Conservation (phyloP, 2,888 invertebrate genomes). For the Tetropium fuscum region DNA sequence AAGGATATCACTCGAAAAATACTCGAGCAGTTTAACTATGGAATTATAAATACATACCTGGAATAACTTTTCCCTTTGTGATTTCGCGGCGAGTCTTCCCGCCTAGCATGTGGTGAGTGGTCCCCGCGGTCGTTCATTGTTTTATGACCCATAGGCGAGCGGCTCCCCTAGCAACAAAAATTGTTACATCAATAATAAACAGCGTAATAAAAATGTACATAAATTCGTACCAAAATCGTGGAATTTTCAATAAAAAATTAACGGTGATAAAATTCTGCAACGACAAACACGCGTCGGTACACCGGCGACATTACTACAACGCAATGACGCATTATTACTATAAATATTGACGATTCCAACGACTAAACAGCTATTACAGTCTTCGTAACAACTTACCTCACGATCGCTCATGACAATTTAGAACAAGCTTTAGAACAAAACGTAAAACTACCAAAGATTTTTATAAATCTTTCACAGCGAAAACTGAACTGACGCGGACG, state of each 20-base stretch:
- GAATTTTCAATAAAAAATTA: not conserved
- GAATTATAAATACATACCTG: slow-evolving; percentile 52
- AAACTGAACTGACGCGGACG: not conserved
- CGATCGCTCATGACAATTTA: slow-evolving; percentile 24
- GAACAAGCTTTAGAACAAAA: not conserved
- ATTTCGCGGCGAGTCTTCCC: slow-evolving; percentile 63
- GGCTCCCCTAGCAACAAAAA: slow-evolving; percentile 55
- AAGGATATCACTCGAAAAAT: no score
- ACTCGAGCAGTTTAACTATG: not conserved
- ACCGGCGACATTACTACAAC: not conserved
- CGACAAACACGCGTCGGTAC: not conserved
- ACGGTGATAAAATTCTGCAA: not conserved
- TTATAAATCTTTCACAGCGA: not conserved
- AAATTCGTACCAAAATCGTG: no score
- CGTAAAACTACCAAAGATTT: not conserved
- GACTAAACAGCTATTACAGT: not conserved
- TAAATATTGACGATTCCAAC: no score
- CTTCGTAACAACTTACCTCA: slow-evolving; percentile 28
- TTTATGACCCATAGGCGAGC: slow-evolving; percentile 57
- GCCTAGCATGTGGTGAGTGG: slow-evolving; percentile 61
- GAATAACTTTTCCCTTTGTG: slow-evolving; percentile 64
- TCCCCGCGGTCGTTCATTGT: slow-evolving; percentile 52
- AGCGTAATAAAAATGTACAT: slow-evolving; percentile 10
- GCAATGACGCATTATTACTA: no score
- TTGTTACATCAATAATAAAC: slow-evolving; percentile 32